phyloP scores from a whole-genome alignment of 2,797 vertebrate genomes.

The Pyrocephalus nanus region DNA sequence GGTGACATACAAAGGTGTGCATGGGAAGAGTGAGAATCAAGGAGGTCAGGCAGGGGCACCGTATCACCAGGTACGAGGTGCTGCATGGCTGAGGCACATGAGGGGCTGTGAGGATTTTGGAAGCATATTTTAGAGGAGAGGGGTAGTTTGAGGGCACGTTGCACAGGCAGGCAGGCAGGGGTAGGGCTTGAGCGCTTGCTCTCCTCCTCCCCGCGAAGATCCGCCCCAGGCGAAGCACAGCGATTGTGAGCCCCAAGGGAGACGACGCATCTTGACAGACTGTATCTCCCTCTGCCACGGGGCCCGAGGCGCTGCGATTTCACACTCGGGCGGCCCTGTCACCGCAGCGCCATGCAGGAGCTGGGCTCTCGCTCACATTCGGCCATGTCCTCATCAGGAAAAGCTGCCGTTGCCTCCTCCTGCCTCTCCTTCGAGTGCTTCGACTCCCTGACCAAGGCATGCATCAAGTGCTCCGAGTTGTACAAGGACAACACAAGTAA shows the following conservation, averaged over 20 bases:
- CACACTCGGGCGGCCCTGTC: neutral
- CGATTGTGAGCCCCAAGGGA: neutral
- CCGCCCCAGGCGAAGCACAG: constrained; percentile 33
- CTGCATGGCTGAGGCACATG: rapidly evolving
- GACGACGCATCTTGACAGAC: constrained; percentile 34
- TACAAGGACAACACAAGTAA: constrained; percentile 64
- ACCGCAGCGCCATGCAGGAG: neutral
- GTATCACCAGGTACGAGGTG: rapidly evolving
- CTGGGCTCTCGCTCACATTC: neutral
- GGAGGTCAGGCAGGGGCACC: neutral
- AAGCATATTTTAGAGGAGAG: neutral
- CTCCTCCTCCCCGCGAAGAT: constrained; percentile 39
- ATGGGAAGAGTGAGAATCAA: neutral
- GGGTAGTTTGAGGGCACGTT: neutral
- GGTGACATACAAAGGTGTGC: rapidly evolving
- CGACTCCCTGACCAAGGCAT: constrained; percentile 42
- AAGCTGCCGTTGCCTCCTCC: neutral
- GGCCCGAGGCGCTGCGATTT: constrained; percentile 8
- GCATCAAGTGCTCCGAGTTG: constrained; percentile 48
- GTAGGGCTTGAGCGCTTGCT: neutral
- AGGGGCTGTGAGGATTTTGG: rapidly evolving
- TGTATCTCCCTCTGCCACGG: constrained; percentile 56
- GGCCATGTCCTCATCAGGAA: constrained; percentile 4
- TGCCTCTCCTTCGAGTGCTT: constrained; percentile 50
- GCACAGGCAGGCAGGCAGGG: neutral